These are phyloP conservation scores for Lamprologus callipterus DNA, from an alignment of 2,113 vertebrate genomes.

Conservation along the genomic window DNA sequence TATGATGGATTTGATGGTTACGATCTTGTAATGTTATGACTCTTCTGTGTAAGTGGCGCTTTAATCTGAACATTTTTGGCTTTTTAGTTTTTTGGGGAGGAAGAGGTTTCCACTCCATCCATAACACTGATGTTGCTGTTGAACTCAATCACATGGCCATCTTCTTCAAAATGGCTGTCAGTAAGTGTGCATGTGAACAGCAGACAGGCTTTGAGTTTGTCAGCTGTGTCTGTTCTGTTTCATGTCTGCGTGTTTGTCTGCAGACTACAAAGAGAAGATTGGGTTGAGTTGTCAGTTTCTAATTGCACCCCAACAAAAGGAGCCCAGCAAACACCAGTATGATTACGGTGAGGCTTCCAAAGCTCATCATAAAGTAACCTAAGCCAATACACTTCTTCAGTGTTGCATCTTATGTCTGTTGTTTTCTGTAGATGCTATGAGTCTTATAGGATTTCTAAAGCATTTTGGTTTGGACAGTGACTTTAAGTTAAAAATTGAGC, in stretches of 20 bases:
- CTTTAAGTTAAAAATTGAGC: conserved; percentile 69
- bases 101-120: conserved; percentile 55
- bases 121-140: conserved; percentile 55
- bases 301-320: conserved; percentile 64
- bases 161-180: conserved; percentile 66
- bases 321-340: conserved; percentile 67
- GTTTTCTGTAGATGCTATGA: conserved; percentile 54
- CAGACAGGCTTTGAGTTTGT: not conserved
- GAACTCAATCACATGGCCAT: conserved; percentile 63
- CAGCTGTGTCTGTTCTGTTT: not conserved
- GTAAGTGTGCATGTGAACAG: conserved; percentile 21
- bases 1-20: not conserved
- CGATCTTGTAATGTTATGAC: not conserved
- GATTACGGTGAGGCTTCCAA: conserved; percentile 48
- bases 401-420: not conserved
- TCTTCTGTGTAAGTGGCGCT: not conserved
- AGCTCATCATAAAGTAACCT: not conserved
- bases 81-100: conserved; percentile 66
- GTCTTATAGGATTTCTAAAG: conserved; percentile 65
- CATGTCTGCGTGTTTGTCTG: not conserved
- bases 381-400: not conserved
- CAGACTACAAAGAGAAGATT: conserved; percentile 67
- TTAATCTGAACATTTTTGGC: not conserved
- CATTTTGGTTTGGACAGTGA: conserved; percentile 54
- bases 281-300: conserved; percentile 68